phyloP scores from a whole-genome alignment of 2,113 vertebrate genomes.

The Apteryx owenii region DNA sequence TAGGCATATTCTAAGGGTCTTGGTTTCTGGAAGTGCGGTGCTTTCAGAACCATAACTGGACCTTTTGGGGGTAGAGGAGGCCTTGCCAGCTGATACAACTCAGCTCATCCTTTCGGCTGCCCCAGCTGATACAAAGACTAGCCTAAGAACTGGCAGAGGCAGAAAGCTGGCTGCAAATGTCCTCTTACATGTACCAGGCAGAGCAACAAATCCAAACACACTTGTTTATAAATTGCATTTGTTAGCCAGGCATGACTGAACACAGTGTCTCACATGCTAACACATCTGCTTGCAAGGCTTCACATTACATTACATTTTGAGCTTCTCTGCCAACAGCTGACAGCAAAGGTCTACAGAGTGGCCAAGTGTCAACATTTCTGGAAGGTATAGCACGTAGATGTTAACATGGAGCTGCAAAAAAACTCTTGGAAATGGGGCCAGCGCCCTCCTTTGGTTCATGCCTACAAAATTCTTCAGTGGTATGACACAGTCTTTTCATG shows the following conservation, averaged over 20 bases:
- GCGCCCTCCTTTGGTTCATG: neutral
- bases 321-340: slow-evolving; percentile 41
- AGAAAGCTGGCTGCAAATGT: slow-evolving; percentile 40
- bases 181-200: slow-evolving; percentile 26
- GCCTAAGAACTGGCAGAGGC: neutral
- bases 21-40: neutral
- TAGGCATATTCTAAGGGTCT: neutral
- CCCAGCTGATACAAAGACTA: neutral
- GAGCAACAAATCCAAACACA: slow-evolving; percentile 27
- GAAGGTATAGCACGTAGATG: slow-evolving; percentile 17
- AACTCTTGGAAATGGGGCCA: slow-evolving; percentile 2
- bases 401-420: neutral
- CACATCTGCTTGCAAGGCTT: slow-evolving; percentile 44
- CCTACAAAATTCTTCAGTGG: neutral
- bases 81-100: neutral
- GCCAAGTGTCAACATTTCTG: slow-evolving; percentile 55
- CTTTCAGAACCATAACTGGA: neutral
- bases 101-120: slow-evolving; percentile 22
- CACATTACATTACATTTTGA: slow-evolving; percentile 4
- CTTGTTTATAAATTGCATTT: slow-evolving; percentile 26
- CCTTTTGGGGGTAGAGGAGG: neutral
- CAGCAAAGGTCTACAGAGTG: slow-evolving; percentile 19
- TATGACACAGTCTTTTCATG: neutral
- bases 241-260: slow-evolving; percentile 46
- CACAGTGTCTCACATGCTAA: slow-evolving; percentile 37